Evolutionary conservation across 2,888 invertebrate genomes (phyloP), one percentile per base, ranked within the genome.

Genomic region (Phaonia tiefii): DNA sequence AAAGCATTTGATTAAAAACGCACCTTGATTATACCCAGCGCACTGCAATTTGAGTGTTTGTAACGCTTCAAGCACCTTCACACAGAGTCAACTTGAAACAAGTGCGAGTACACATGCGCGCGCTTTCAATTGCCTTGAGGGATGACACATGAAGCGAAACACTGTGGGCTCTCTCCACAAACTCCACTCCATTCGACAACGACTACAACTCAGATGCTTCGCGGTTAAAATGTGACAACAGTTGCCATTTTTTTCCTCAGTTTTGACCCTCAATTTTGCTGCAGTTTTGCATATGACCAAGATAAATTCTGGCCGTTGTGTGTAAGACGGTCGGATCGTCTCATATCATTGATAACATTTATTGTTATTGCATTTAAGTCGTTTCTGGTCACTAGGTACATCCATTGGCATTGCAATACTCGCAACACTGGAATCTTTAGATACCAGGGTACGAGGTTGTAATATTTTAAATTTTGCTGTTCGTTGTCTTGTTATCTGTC

Each of bases 1-100:
- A 22, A 78, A 31, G 75, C 81, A 46, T 81, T 81, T 81, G 78
- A 81, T 81, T 81, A 81, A 81, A 81, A 81, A 58, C 65, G 66
- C 70, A 49, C 42, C 49, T 81, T 81, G 78, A 81, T 81, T 78
- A 81, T 75, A 72, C 13, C 20, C 25, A 49, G 11, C 39, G 67
- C 46, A 46, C 17, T 51, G 46, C 37, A 51, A 51, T 54, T 56
- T 71, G 42, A 15, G n/a, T 58, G 42, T 22, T 37, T 25, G 75
- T 58, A 78, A 75, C 72, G 78, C 81, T 78, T 78, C 17, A 37
- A 69, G 69, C 69, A 20, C 54, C 54, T 39, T 42, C 67, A 46
- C 44, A 66, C 49, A 46, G 4, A 31, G 31, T 26, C 49, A 66
- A 8, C 51, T 51, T 17, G 8, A 5, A 17, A 20, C 10, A 39